Evolutionary conservation across 1,140 invertebrate species (phyloP).

Genomic region (Arctopsyche grandis): DNA sequence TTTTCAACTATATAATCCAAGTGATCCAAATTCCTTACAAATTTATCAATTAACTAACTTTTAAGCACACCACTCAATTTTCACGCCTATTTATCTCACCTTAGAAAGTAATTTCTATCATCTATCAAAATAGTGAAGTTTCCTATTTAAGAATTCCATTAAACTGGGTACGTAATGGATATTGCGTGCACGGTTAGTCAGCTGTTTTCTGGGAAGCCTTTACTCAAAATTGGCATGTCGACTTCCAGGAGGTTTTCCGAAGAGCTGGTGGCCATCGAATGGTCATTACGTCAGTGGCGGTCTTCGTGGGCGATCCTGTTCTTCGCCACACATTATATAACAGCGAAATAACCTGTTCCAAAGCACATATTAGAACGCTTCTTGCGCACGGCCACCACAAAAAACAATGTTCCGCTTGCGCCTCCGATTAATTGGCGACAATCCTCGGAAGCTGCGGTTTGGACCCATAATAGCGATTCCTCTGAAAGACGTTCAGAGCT

Average conservation of each 20-base stretch:
- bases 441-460: neutral
- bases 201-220: neutral
- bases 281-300: conserved; percentile 33
- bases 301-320: conserved; percentile 43
- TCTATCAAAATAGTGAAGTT: too few species aligned
- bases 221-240: neutral
- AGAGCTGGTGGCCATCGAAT: neutral
- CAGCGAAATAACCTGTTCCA: conserved; percentile 38
- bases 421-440: conserved; percentile 28
- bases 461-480: too few species aligned
- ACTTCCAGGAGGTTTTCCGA: neutral
- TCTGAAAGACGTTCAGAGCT: too few species aligned
- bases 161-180: too few species aligned
- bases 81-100: too few species aligned
- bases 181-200: too few species aligned
- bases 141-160: too few species aligned
- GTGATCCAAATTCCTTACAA: too few species aligned
- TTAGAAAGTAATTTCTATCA: too few species aligned
- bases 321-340: conserved; percentile 28
- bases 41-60: too few species aligned
- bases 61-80: too few species aligned
- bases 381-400: conserved; percentile 14
- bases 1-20: too few species aligned
- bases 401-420: neutral
- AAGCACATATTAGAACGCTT: conserved; percentile 16